phyloP scores from a whole-genome alignment of 1,140 invertebrate genomes.

The Hyles vespertilio region DNA sequence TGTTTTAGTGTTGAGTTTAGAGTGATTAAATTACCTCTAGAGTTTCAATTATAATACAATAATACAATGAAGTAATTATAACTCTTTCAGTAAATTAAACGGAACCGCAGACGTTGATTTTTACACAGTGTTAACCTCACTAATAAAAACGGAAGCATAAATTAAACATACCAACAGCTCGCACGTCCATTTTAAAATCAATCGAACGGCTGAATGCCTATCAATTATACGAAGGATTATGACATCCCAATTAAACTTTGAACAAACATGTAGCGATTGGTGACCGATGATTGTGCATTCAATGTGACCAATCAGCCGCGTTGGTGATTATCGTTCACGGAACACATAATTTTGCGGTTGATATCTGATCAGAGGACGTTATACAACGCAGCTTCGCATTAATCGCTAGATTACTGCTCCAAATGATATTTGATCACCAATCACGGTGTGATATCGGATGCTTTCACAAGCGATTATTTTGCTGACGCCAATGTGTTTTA shows the following conservation, averaged over 20 bases:
- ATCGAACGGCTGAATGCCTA: constrained; percentile 1
- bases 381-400: constrained; percentile 19
- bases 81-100: no score
- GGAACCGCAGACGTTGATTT: no score
- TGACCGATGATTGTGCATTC: constrained; percentile 11
- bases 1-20: no score
- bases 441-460: background rate
- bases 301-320: constrained; percentile 23
- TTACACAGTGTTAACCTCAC: no score
- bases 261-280: constrained; percentile 21
- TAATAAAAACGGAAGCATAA: no score
- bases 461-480: no score
- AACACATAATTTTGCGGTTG: constrained; percentile 35
- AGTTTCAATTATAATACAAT: no score
- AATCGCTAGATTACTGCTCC: constrained; percentile 30
- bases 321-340: constrained; percentile 28
- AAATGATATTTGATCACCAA: constrained; percentile 34
- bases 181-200: constrained; percentile 1
- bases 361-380: constrained; percentile 12
- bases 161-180: no score
- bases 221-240: constrained; percentile 2
- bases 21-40: no score
- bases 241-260: constrained; percentile 21
- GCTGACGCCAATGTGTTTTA: no score
- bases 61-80: no score